Evolutionary conservation across 2,797 vertebrate genomes (phyloP).

Genomic region (Phoebastria nigripes): DNA sequence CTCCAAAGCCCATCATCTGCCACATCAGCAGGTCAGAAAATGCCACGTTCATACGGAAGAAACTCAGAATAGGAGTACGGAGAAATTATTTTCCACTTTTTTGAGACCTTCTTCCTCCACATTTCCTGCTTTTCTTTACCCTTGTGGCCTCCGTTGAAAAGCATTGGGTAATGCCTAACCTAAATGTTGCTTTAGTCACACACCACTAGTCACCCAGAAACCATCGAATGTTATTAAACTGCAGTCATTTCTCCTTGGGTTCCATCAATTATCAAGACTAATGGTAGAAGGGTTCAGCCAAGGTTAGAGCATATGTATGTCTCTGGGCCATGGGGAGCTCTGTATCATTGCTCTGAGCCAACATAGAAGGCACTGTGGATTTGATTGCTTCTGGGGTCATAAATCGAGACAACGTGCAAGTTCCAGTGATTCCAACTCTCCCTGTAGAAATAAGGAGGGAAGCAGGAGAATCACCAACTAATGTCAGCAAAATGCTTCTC

Average conservation of each 20-base stretch:
- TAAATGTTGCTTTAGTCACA: slow-evolving; percentile 67
- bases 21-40: background rate
- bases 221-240: slow-evolving; percentile 58
- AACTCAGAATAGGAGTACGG: background rate
- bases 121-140: slow-evolving; percentile 30
- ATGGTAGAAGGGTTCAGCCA: slow-evolving; percentile 63
- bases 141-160: background rate
- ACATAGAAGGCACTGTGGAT: background rate
- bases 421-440: background rate
- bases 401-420: background rate
- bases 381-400: slow-evolving; percentile 7
- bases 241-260: slow-evolving; percentile 27
- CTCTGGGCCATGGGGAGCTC: slow-evolving; percentile 35
- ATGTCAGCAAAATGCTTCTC: background rate
- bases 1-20: background rate
- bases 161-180: slow-evolving; percentile 20
- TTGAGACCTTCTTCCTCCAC: background rate
- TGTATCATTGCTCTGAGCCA: slow-evolving; percentile 43
- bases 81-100: background rate
- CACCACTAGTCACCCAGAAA: slow-evolving; percentile 61
- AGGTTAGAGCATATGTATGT: slow-evolving; percentile 44
- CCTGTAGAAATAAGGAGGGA: background rate
- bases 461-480: background rate
- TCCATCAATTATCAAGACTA: slow-evolving; percentile 50
- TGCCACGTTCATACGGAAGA: background rate